Percentiles rank a stretch among this genome's conserved stretches.
Conservation (phyloP, 1,140 invertebrate species). For the Diachasmimorpha longicaudata region DNA sequence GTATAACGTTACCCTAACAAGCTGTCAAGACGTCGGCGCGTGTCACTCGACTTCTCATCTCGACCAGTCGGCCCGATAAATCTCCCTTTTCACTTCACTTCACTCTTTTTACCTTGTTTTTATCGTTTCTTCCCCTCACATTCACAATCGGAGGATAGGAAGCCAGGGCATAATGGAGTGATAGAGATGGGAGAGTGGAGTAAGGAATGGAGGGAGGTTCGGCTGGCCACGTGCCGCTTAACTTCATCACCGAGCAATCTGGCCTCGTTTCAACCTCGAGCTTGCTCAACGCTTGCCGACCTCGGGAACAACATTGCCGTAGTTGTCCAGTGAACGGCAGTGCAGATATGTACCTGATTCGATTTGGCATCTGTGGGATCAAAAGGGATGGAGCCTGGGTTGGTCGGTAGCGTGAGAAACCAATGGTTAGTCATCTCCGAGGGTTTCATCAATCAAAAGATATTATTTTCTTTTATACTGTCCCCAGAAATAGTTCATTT, state of each 20-base stretch:
- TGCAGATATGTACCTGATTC: slow-evolving; percentile 58
- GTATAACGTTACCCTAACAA: slow-evolving; percentile 36
- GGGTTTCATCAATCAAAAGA: background rate
- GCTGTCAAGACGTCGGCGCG: slow-evolving; percentile 42
- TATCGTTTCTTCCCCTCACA: background rate
- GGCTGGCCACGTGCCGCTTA: slow-evolving; percentile 59
- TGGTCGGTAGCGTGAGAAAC: slow-evolving; percentile 12
- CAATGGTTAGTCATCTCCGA: background rate
- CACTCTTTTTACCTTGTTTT: background rate
- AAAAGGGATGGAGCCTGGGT: slow-evolving; percentile 24
- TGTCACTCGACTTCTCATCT: slow-evolving; percentile 38
- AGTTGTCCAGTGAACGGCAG: slow-evolving; percentile 45
- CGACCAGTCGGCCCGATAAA: slow-evolving; percentile 26
- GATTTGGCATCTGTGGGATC: slow-evolving; percentile 25
- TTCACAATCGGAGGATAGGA: background rate
- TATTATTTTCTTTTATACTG: background rate
- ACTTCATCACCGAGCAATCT: slow-evolving; percentile 64
- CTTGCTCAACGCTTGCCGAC: slow-evolving; percentile 57
- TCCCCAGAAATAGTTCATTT: too few species aligned
- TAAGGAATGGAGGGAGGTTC: background rate
- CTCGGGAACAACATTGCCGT: slow-evolving; percentile 63
- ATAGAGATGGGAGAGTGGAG: background rate
- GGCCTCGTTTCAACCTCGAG: slow-evolving; percentile 62
- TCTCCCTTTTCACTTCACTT: background rate
- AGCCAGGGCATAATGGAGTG: background rate